Evolutionary conservation across 1,140 invertebrate genomes (phyloP).

Genomic region (Trichonephila clavata): DNA sequence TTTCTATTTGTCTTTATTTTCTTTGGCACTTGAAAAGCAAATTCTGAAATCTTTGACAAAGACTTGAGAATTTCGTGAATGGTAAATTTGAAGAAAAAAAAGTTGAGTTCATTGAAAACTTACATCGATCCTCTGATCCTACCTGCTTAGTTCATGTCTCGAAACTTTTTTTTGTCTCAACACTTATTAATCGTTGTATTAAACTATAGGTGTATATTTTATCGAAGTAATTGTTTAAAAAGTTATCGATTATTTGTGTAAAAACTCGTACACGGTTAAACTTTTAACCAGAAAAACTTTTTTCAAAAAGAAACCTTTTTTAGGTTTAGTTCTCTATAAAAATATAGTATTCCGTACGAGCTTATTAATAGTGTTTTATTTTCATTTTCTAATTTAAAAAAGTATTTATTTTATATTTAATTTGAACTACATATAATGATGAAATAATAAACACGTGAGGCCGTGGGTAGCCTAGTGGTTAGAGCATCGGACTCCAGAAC

Average conservation of each 20-base stretch:
- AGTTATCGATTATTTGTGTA: neutral
- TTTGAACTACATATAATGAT: too few species aligned
- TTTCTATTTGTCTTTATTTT: slow-evolving; percentile 29
- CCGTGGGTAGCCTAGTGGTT: too few species aligned
- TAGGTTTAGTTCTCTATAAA: too few species aligned
- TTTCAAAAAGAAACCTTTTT: too few species aligned
- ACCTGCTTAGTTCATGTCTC: neutral
- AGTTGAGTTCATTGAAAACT: neutral
- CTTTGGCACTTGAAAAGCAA: slow-evolving; percentile 16
- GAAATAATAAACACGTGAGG: too few species aligned
- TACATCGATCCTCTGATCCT: neutral
- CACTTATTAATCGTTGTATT: neutral
- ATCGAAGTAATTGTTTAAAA: neutral
- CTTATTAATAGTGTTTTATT: too few species aligned
- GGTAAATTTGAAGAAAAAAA: neutral
- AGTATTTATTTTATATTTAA: too few species aligned
- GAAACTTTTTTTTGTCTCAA: neutral
- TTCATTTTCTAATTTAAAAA: too few species aligned
- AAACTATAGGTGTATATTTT: neutral
- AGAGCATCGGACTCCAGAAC: too few species aligned
- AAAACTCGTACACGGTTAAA: neutral
- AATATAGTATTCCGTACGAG: too few species aligned
- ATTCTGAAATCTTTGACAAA: neutral
- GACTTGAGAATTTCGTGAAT: neutral
- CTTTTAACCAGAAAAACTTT: too few species aligned